phyloP scores from a whole-genome alignment of 2,797 vertebrate species.

The Pseudocheirus occidentalis region DNA sequence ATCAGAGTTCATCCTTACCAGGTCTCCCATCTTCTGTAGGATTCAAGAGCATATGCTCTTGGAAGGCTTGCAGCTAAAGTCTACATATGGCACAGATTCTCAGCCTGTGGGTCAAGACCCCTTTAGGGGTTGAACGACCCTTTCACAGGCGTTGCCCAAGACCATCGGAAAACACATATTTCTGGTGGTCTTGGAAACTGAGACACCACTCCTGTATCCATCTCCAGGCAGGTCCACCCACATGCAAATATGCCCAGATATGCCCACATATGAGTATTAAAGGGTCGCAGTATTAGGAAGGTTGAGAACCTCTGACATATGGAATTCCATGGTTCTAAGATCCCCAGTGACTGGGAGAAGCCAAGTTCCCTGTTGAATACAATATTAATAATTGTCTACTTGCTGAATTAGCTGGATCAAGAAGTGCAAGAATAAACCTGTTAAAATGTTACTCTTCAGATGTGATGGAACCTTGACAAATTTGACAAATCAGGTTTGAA shows the following conservation, averaged over 20 bases:
- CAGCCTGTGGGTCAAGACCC: too few species aligned
- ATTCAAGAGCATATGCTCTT: background rate
- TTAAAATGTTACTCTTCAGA: background rate
- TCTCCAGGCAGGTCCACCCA: too few species aligned
- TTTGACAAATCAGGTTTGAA: background rate
- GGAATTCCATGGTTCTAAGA: background rate
- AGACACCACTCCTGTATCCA: too few species aligned
- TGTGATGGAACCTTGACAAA: background rate
- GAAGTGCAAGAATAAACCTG: background rate
- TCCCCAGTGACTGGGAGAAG: background rate
- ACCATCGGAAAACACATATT: too few species aligned
- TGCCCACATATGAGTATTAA: too few species aligned
- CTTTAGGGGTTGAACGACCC: too few species aligned
- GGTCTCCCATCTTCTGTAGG: background rate
- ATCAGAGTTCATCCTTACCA: background rate
- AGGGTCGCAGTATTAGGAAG: too few species aligned
- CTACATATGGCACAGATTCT: background rate
- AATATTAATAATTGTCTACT: background rate
- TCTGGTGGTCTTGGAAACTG: too few species aligned
- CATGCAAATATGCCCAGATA: too few species aligned
- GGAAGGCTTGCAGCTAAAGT: background rate
- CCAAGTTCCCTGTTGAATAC: background rate
- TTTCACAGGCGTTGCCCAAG: too few species aligned
- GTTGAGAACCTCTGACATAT: too few species aligned
- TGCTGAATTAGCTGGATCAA: background rate